Evolutionary conservation across 35 echinoderm and acorn worm genomes (phyloP).

Genomic region (Antedon bifida): DNA sequence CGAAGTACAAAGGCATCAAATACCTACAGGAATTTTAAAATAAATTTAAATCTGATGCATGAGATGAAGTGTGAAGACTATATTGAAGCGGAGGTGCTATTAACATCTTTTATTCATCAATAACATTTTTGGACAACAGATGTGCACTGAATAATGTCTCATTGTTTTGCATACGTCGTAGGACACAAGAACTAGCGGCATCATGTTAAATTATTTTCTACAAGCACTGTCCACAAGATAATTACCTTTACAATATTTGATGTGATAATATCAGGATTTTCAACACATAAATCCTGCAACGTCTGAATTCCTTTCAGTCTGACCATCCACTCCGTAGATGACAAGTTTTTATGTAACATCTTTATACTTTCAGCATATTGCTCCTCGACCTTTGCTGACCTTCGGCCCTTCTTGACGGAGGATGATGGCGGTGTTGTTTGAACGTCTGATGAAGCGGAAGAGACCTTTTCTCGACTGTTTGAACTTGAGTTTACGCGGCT

Average conservation of each 20-base stretch:
- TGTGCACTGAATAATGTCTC: too few species aligned
- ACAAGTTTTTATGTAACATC: slow-evolving; percentile 43
- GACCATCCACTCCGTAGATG: slow-evolving; percentile 63
- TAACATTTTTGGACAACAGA: background rate
- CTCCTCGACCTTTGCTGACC: slow-evolving; percentile 25
- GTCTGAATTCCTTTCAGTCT: slow-evolving; percentile 51
- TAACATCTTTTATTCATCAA: background rate
- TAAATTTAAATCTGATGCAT: background rate
- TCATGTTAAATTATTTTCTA: too few species aligned
- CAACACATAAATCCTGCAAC: slow-evolving; percentile 51
- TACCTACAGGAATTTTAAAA: slow-evolving; percentile 33
- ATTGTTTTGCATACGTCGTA: too few species aligned
- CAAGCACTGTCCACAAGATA: background rate
- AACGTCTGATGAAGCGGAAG: background rate
- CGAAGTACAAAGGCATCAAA: slow-evolving; percentile 85
- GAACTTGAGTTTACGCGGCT: slow-evolving; percentile 51
- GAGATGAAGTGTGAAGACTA: background rate
- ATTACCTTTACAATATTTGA: slow-evolving; percentile 76
- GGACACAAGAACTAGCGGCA: too few species aligned
- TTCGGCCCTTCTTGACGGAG: slow-evolving; percentile 28
- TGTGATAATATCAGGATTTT: slow-evolving; percentile 30
- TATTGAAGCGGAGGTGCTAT: background rate
- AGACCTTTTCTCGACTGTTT: background rate
- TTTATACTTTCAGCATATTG: slow-evolving; percentile 42
- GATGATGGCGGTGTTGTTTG: slow-evolving; percentile 40